A percentile compares a stretch with the other conserved stretches of the same genome.
These are phyloP conservation scores for Oligia strigilis DNA, from an alignment of 2,888 invertebrate species.

Conservation along the genomic window DNA sequence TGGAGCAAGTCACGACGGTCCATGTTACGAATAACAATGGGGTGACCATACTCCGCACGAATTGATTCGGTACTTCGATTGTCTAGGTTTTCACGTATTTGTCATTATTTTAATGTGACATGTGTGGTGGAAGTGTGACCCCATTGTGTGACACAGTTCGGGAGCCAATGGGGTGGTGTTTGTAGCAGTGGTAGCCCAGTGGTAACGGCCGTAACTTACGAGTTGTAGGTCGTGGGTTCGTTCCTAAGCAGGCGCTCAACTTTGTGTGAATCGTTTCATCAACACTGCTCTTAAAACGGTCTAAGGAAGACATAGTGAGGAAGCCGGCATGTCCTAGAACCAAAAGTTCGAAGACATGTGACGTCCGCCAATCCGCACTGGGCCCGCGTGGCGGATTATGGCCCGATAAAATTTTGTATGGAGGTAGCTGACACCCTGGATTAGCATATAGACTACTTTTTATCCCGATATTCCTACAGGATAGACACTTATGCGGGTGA, in stretches of 20 bases:
- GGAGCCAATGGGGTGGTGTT: not conserved
- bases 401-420: too few relatives aligned
- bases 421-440: too few relatives aligned
- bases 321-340: not conserved
- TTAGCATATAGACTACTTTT: too few relatives aligned
- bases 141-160: conserved; percentile 2
- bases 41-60: conserved; percentile 69
- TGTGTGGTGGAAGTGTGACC: conserved; percentile 18
- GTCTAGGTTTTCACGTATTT: conserved; percentile 66
- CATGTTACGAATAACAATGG: conserved; percentile 71
- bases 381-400: not conserved
- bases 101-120: conserved; percentile 63
- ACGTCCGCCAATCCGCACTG: not conserved
- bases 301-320: not conserved
- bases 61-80: conserved; percentile 65
- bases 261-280: not conserved
- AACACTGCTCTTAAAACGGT: not conserved
- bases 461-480: too few relatives aligned
- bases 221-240: not conserved
- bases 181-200: not conserved
- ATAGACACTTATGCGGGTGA: too few relatives aligned
- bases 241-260: not conserved
- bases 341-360: not conserved
- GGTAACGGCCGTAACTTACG: not conserved
- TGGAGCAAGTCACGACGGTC: conserved; percentile 69